These are phyloP conservation scores for Pipra filicauda DNA, from an alignment of 2,113 vertebrate species.

Conservation along the genomic window DNA sequence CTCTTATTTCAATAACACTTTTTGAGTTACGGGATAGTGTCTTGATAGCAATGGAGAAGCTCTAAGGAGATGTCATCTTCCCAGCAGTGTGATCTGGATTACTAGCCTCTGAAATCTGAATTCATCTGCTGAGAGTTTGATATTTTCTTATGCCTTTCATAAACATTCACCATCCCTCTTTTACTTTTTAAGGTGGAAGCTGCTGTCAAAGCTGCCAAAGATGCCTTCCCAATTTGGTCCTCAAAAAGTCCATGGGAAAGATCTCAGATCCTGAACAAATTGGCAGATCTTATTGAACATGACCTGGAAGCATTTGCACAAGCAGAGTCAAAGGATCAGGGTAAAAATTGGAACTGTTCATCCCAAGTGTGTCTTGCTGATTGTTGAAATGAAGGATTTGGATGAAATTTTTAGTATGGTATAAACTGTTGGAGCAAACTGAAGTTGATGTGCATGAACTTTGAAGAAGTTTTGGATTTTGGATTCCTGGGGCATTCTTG, in stretches of 20 bases:
- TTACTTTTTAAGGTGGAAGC: constrained; percentile 80
- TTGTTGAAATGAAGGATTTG: neutral
- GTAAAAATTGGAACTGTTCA: constrained; percentile 55
- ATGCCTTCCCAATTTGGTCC: constrained; percentile 89
- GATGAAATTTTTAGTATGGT: neutral
- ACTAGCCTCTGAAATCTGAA: neutral
- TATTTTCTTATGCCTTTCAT: neutral
- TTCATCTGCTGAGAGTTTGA: neutral
- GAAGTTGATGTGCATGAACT: neutral
- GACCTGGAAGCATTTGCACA: constrained; percentile 86
- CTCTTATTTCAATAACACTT: neutral
- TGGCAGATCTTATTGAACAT: constrained; percentile 89
- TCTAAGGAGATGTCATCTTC: neutral
- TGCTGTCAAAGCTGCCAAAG: constrained; percentile 87
- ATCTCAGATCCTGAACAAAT: constrained; percentile 80
- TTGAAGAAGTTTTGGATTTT: neutral
- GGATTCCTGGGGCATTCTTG: neutral
- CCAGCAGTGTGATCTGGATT: neutral
- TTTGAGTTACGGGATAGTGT: neutral
- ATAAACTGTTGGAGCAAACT: neutral
- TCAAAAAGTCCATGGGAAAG: constrained; percentile 80
- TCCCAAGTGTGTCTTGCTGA: neutral
- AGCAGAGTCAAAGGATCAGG: constrained; percentile 96
- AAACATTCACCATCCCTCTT: neutral
- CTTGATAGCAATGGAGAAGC: neutral